Evolutionary conservation across 2,888 invertebrate species (phyloP).

Genomic region (Heliconius cydno): DNA sequence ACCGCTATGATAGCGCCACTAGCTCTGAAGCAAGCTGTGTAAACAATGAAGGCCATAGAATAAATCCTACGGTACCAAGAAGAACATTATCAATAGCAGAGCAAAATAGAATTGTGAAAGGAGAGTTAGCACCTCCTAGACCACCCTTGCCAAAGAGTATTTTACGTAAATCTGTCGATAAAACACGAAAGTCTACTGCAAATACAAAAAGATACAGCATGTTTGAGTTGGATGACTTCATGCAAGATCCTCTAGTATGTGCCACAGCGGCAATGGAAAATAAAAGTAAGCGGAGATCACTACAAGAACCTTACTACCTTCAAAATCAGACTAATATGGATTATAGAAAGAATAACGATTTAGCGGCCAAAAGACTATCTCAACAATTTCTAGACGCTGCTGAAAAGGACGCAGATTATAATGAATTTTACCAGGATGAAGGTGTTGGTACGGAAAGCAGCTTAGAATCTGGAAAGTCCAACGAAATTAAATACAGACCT

Average conservation of each 20-base stretch:
- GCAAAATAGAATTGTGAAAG: slow-evolving; percentile 72
- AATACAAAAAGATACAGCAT: slow-evolving; percentile 89
- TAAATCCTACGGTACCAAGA: slow-evolving; percentile 85
- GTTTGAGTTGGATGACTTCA: slow-evolving; percentile 88
- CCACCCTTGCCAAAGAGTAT: slow-evolving; percentile 90
- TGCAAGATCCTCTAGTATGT: slow-evolving; percentile 76
- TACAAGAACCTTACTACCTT: slow-evolving; percentile 88
- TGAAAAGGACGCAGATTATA: slow-evolving; percentile 81
- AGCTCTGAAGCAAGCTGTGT: slow-evolving; percentile 89
- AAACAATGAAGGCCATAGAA: slow-evolving; percentile 78
- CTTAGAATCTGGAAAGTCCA: slow-evolving; percentile 83
- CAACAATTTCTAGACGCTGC: slow-evolving; percentile 81
- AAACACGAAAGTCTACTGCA: slow-evolving; percentile 77
- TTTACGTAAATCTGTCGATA: slow-evolving; percentile 85
- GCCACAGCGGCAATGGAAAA: slow-evolving; percentile 76
- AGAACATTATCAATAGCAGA: slow-evolving; percentile 86
- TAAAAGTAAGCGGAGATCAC: slow-evolving; percentile 87
- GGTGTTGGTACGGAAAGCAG: slow-evolving; percentile 85
- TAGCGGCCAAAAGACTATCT: slow-evolving; percentile 79
- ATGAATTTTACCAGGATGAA: slow-evolving; percentile 84
- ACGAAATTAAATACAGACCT: slow-evolving; percentile 79
- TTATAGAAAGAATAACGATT: slow-evolving; percentile 80
- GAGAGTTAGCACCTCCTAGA: slow-evolving; percentile 86
- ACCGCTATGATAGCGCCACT: slow-evolving; percentile 90
- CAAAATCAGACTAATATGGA: slow-evolving; percentile 77